Evolutionary conservation across 2,888 invertebrate species (phyloP).

Genomic region (Lacanobia oleracea): DNA sequence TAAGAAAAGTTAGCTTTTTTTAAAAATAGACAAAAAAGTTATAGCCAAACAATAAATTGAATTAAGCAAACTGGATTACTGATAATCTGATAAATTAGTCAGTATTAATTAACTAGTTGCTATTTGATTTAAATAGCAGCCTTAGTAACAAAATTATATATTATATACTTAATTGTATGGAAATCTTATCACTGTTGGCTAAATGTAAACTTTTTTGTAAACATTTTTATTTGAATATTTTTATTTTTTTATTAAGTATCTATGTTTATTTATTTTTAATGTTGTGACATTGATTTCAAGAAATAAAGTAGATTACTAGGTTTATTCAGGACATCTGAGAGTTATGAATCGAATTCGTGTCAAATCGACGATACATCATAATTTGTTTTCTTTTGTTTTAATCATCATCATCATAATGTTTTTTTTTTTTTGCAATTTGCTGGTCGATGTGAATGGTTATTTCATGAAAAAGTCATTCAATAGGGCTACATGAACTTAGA

Average conservation of each 20-base stretch:
- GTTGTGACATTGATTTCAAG: neutral
- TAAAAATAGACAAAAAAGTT: neutral
- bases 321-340: neutral
- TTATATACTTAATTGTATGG: too few relatives aligned
- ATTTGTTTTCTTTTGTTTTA: too few relatives aligned
- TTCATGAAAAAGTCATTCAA: too few relatives aligned
- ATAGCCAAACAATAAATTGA: neutral
- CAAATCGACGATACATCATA: neutral
- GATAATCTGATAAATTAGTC: neutral
- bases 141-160: constrained; percentile 9
- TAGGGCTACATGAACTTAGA: too few relatives aligned
- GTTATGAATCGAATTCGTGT: neutral
- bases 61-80: neutral
- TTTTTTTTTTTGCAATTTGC: too few relatives aligned
- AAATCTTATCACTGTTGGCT: too few relatives aligned
- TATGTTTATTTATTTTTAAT: constrained; percentile 7
- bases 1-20: neutral
- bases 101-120: neutral
- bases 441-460: too few relatives aligned
- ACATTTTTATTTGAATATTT: too few relatives aligned
- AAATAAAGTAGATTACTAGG: neutral
- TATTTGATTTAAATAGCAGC: neutral
- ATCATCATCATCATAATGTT: too few relatives aligned
- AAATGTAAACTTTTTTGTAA: too few relatives aligned
- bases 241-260: too few relatives aligned